Base-by-base conservation (phyloP, 2,113 vertebrate species). In the Mirounga angustirostris region DNA sequence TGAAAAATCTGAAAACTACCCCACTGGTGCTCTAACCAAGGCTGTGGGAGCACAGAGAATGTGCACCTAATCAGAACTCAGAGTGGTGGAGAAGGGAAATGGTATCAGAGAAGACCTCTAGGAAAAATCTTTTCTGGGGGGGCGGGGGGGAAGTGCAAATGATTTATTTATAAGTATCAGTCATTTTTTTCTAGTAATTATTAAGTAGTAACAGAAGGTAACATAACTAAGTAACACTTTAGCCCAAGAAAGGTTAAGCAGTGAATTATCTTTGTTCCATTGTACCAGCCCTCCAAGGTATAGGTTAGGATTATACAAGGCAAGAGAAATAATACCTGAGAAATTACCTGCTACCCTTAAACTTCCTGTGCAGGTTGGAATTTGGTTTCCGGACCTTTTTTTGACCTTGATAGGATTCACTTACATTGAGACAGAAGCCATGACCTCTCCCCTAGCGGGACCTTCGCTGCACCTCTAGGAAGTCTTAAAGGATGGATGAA, bases 131-230 rank as follows among this genome's bases (percentile, higher is more conserved):
- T 46, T 46, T 36, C 36, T 36, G 36, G 36, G 36, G 36, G 36
- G 36, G 46, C 7, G 46, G 46, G 46, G 46, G 80, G 33, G 58
- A 69, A 92, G 21, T 24, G 10, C 26, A 74, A 80, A 84, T 56
- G 54, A 65, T 71, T 73, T 90, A 50, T 67, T 91, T 91, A 56
- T n/a, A 89, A 69, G 80, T 30, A 71, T 24, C 24, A 14, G 33
- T 69, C 36, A 46, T 15, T 71, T 95, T 46, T 89, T 50, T 54
- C 81, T 81, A 63, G 26, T 46, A 65, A 50, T 36, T 95, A 16
- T 46, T 95, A 93, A 80, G 26, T 71, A 92, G 95, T 78, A 87
- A 80, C 59, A 88, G 19, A 69, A 58, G 91, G 30, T 91, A 91
- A 73, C 19, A 30, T 50, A 40, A 82, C 30, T 50, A 93, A 91